Percentiles rank a stretch among this genome's conserved stretches.
phyloP scores from a whole-genome alignment of 37 sponge, comb jelly and placozoan genomes.

The Spongilla lacustris region DNA sequence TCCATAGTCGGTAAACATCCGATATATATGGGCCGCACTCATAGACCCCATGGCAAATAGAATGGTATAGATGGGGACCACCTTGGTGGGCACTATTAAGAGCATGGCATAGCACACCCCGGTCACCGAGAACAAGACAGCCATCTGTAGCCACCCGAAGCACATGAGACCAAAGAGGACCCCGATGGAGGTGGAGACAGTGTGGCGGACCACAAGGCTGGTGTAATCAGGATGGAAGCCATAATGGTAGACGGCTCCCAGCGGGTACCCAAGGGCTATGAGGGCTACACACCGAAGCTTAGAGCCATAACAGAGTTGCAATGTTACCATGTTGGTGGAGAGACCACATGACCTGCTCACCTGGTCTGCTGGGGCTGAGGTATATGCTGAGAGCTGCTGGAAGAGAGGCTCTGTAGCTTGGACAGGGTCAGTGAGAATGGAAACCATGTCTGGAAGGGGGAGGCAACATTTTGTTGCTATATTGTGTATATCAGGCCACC shows the following conservation, averaged over 20 bases:
- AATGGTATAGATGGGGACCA: slow-evolving; percentile 42
- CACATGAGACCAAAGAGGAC: slow-evolving; percentile 56
- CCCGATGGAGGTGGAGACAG: slow-evolving; percentile 32
- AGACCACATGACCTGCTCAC: background rate
- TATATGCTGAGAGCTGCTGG: background rate
- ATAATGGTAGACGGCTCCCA: slow-evolving; percentile 41
- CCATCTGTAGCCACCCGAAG: slow-evolving; percentile 53
- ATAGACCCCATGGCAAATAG: slow-evolving; percentile 61
- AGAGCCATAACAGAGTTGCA: background rate
- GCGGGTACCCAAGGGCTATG: slow-evolving; percentile 26
- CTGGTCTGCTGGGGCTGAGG: background rate
- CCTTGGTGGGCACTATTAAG: background rate
- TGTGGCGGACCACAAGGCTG: slow-evolving; percentile 16
- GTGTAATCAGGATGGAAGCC: slow-evolving; percentile 49
- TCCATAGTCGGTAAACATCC: slow-evolving; percentile 75
- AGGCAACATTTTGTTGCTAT: too few relatives aligned
- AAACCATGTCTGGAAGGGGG: background rate
- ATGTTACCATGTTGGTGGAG: background rate
- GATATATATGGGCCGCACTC: slow-evolving; percentile 66
- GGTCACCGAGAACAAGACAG: slow-evolving; percentile 32
- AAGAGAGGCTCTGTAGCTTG: background rate
- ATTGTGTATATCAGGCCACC: too few relatives aligned
- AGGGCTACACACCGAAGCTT: slow-evolving; percentile 65
- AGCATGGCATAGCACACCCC: slow-evolving; percentile 44
- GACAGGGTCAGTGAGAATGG: background rate